A percentile compares a stretch with the other conserved stretches of the same genome.
These are phyloP conservation scores for Acanthopagrus latus DNA, from an alignment of 2,797 vertebrate species.

Conservation along the genomic window DNA sequence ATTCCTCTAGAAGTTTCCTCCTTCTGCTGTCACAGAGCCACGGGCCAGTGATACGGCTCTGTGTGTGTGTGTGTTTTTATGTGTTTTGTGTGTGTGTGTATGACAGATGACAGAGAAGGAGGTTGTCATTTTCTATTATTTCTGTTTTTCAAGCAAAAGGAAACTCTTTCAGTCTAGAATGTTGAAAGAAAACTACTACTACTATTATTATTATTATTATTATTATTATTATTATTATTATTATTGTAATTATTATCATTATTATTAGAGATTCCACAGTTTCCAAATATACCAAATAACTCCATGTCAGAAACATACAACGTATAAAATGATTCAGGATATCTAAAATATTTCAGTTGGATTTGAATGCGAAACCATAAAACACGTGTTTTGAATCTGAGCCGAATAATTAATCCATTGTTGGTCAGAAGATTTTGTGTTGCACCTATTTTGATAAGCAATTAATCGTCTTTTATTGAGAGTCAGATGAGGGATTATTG, in stretches of 20 bases:
- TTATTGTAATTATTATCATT: not conserved
- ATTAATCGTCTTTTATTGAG: not conserved
- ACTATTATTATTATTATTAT: not conserved
- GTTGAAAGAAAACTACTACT: not conserved
- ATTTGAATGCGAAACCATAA: not conserved
- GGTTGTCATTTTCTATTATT: not conserved
- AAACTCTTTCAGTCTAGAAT: not conserved
- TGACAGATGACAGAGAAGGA: not conserved
- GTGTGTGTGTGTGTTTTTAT: conserved; percentile 6
- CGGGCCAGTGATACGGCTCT: conserved; percentile 16
- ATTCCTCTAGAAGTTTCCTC: conserved; percentile 89
- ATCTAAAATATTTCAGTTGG: not conserved
- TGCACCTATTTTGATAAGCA: not conserved
- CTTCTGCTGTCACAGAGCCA: conserved; percentile 59
- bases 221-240: not conserved
- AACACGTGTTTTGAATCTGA: not conserved
- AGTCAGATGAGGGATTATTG: not conserved
- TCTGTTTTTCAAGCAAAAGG: not conserved
- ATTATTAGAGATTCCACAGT: not conserved
- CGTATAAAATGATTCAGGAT: not conserved
- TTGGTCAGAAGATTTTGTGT: not conserved
- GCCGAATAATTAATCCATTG: not conserved
- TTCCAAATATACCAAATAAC: not conserved
- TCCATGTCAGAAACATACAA: not conserved
- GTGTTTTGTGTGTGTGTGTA: not conserved